Conservation (phyloP, 23 tunicate genomes). For the Ascidia mentula region DNA sequence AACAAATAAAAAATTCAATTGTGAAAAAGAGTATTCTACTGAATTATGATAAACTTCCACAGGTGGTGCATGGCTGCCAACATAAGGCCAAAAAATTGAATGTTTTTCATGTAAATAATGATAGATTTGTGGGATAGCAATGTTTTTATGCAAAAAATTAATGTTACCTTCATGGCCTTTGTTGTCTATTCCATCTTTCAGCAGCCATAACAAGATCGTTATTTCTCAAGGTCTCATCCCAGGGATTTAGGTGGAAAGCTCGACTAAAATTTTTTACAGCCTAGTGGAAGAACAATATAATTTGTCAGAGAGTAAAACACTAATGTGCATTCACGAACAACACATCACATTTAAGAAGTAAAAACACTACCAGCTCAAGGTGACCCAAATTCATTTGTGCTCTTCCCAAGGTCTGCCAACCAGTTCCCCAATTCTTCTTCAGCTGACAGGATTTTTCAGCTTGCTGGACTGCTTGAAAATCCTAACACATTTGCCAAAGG, state of each 20-base stretch:
- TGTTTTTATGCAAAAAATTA: too few relatives aligned
- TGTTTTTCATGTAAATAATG: too few relatives aligned
- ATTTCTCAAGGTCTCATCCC: background rate
- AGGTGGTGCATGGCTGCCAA: too few relatives aligned
- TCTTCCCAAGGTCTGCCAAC: conserved; percentile 58
- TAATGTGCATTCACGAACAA: background rate
- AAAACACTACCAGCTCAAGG: conserved; percentile 14
- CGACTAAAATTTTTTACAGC: conserved; percentile 44
- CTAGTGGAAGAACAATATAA: conserved; percentile 27
- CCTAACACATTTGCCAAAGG: conserved; percentile 8
- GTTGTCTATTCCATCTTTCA: background rate
- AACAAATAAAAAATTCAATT: too few relatives aligned
- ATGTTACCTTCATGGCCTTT: too few relatives aligned
- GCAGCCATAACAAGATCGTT: conserved; percentile 23
- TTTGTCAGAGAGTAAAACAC: background rate
- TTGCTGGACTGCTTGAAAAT: conserved; percentile 47
- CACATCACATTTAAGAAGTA: background rate
- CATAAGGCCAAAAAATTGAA: too few relatives aligned
- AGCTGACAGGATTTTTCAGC: conserved; percentile 22
- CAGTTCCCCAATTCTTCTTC: conserved; percentile 42
- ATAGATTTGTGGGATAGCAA: too few relatives aligned
- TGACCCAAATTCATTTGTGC: conserved; percentile 56
- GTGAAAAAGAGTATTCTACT: too few relatives aligned
- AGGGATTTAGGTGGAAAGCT: conserved; percentile 37
- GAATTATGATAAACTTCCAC: too few relatives aligned